Conservation (phyloP, 2,113 vertebrate genomes). For the Atractosteus spatula region DNA sequence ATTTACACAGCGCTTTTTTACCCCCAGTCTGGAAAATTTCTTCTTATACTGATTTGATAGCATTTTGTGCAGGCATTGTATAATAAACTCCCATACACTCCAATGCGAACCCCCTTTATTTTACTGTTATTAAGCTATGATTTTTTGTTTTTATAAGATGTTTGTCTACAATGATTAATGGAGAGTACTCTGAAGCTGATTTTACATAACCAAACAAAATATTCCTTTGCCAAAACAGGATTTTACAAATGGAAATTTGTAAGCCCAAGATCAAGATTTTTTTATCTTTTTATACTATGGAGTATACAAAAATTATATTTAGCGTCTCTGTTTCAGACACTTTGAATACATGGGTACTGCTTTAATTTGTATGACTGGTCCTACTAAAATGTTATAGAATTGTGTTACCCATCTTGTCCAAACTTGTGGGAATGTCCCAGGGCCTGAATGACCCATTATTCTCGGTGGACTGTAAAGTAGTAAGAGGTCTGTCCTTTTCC, state of each 20-base stretch:
- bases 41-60: too few relatives aligned
- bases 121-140: not conserved
- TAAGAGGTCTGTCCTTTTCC: too few relatives aligned
- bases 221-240: slow-evolving; percentile 36
- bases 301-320: slow-evolving; percentile 12
- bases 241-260: not conserved
- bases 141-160: slow-evolving; percentile 14
- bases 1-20: not conserved
- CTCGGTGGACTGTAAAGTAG: too few relatives aligned
- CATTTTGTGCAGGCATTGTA: too few relatives aligned
- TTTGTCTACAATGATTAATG: slow-evolving; percentile 4
- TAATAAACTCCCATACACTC: too few relatives aligned
- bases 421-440: too few relatives aligned
- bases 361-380: too few relatives aligned
- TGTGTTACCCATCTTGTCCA: too few relatives aligned
- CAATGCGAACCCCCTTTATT: not conserved
- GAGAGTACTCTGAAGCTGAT: slow-evolving; percentile 12
- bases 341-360: too few relatives aligned
- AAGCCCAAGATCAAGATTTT: slow-evolving; percentile 5
- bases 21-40: not conserved
- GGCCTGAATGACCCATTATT: too few relatives aligned
- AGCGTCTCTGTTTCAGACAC: too few relatives aligned
- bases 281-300: not conserved
- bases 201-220: slow-evolving; percentile 33
- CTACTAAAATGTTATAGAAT: too few relatives aligned